These are phyloP conservation scores for Shargacucullia verbasci DNA, from an alignment of 2,888 invertebrate genomes.

Conservation along the genomic window DNA sequence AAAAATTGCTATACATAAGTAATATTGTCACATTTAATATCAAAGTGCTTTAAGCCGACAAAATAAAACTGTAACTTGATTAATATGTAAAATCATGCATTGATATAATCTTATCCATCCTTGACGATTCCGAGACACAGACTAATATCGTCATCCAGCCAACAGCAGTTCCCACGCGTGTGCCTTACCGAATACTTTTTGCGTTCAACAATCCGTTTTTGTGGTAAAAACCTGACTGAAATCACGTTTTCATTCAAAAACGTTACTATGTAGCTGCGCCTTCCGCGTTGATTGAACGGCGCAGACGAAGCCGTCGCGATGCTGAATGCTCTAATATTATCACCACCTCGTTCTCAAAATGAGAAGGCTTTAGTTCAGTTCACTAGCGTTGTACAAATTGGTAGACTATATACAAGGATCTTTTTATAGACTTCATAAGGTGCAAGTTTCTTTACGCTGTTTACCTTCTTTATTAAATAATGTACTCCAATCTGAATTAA, in stretches of 20 bases:
- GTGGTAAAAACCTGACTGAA: conserved; percentile 78
- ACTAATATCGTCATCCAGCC: conserved; percentile 57
- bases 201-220: conserved; percentile 77
- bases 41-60: too few species aligned
- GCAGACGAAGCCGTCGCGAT: conserved; percentile 22
- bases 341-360: conserved; percentile 7
- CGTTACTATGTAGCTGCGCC: conserved; percentile 64
- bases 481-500: too few species aligned
- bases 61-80: too few species aligned
- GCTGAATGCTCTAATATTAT: conserved; percentile 14
- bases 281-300: conserved; percentile 58
- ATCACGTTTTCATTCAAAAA: conserved; percentile 85
- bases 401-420: too few species aligned
- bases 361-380: too few species aligned
- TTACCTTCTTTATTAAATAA: too few species aligned
- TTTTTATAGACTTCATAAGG: too few species aligned
- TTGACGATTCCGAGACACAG: conserved; percentile 47
- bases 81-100: not conserved
- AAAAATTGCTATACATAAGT: too few species aligned
- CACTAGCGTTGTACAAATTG: too few species aligned
- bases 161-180: conserved; percentile 84
- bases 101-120: conserved; percentile 59
- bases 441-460: too few species aligned
- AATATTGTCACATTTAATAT: too few species aligned
- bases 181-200: conserved; percentile 86